These are phyloP conservation scores for Rhinogobius similis DNA, from an alignment of 2,113 vertebrate genomes.

Conservation along the genomic window DNA sequence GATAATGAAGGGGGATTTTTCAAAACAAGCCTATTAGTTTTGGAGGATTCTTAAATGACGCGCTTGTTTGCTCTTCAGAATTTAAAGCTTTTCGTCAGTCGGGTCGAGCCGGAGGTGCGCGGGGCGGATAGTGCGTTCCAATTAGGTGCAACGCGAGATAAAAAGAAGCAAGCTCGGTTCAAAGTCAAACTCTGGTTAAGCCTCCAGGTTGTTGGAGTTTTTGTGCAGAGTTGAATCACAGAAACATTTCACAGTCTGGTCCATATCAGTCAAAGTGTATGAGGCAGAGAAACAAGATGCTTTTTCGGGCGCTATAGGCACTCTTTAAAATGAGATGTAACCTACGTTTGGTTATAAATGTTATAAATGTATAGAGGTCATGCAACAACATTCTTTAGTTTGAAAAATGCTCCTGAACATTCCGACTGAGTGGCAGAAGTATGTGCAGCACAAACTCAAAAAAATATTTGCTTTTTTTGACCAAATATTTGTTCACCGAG, in stretches of 20 bases:
- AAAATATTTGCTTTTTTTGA: no score
- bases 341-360: no score
- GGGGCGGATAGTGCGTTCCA: slow-evolving; percentile 15
- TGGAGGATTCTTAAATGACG: background rate
- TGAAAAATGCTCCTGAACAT: no score
- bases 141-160: background rate
- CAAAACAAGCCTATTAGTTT: background rate
- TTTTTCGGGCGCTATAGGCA: no score
- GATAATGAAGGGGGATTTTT: background rate
- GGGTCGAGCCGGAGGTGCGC: slow-evolving; percentile 1
- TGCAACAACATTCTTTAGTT: no score
- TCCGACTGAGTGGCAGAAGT: no score
- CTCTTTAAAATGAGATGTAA: no score
- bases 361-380: no score
- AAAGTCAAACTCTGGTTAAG: background rate
- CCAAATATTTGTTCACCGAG: no score
- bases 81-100: background rate
- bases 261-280: background rate
- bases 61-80: background rate
- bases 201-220: background rate
- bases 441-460: no score
- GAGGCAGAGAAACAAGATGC: no score
- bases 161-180: background rate
- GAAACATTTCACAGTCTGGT: background rate
- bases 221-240: background rate